A percentile compares a stretch with the other conserved stretches of the same genome.
These are phyloP conservation scores for Diplodus sargus DNA, from an alignment of 2,797 vertebrate species.

Conservation along the genomic window DNA sequence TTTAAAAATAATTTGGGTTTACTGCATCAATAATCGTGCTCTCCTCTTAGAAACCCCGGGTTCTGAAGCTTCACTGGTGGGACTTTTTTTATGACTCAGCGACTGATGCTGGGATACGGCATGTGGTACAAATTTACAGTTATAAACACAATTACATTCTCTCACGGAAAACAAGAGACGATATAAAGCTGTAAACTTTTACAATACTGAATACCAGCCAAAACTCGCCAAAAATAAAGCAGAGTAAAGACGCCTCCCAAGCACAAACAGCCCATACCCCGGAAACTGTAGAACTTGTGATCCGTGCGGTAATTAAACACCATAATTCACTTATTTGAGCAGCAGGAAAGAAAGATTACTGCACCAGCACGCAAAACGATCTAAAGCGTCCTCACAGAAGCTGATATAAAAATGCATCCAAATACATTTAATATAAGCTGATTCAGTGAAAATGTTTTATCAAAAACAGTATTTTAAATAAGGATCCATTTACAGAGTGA, in stretches of 20 bases:
- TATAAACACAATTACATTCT: background rate
- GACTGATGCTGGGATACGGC: no score
- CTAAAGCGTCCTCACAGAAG: no score
- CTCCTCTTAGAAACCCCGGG: background rate
- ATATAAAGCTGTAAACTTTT: background rate
- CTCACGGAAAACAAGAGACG: background rate
- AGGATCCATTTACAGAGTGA: no score
- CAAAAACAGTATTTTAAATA: no score
- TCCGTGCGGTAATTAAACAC: background rate
- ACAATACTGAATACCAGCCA: no score
- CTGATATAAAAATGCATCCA: no score
- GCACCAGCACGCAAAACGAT: no score
- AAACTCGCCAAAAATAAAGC: background rate
- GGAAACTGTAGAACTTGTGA: background rate
- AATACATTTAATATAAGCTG: no score
- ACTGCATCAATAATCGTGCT: background rate
- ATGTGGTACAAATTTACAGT: background rate
- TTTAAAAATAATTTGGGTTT: background rate
- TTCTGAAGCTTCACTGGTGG: background rate
- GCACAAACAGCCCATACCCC: background rate
- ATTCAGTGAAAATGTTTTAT: no score
- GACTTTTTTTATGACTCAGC: background rate
- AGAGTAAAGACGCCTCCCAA: background rate
- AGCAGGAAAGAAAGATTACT: background rate
- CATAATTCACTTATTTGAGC: conserved; percentile 4